Base-by-base conservation (phyloP, 2,113 vertebrate genomes). In the Ceyx cyanopectus region DNA sequence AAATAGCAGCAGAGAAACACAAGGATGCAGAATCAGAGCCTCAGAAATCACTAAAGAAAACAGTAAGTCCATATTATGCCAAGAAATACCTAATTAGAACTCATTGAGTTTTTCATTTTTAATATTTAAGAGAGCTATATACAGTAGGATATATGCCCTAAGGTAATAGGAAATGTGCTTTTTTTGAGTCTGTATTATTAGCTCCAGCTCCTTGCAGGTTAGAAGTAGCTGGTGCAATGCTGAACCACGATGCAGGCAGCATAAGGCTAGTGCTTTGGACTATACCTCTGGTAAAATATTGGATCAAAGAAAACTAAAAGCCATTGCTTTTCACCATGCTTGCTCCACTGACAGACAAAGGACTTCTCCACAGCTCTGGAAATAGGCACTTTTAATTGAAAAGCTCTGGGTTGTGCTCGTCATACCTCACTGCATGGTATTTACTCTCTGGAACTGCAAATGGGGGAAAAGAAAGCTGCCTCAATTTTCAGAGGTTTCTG, bases 1-100 rank as follows among this genome's bases (percentile, higher is more conserved):
- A 89, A 96, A 95, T 15, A 95, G 92, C 74, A 93, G 62, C 37
- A 89, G 41, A 89, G 51, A 91, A 93, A 88, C 85, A 94, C 78
- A 79, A 19, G 60, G 91, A 95, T 96, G 90, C 68, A 73, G 45
- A 81, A 66, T 34, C 81, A 81, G 27, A 94, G 62, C 78, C 76
- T 40, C 45, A 68, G 74, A 91, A 81, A 53, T 58, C 92, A 73
- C 27, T 16, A n/a, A n/a, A 92, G 82, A 83, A 89, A 93, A 90
- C 79, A 68, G 40, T 10, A 57, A 54, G 58, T 29, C 50, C n/a
- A 8, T 12, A 30, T 43, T 76, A 57, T 23, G 30, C 37, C 24
- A 65, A 46, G 8, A 79, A 61, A 50, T 18, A 20, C 10, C 62
- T 14, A 60, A 90, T 79, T 90, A 83, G 65, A 92, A 58, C 30